These are phyloP conservation scores for Drosophila cognata DNA, from an alignment of 2,888 invertebrate genomes.

Conservation along the genomic window DNA sequence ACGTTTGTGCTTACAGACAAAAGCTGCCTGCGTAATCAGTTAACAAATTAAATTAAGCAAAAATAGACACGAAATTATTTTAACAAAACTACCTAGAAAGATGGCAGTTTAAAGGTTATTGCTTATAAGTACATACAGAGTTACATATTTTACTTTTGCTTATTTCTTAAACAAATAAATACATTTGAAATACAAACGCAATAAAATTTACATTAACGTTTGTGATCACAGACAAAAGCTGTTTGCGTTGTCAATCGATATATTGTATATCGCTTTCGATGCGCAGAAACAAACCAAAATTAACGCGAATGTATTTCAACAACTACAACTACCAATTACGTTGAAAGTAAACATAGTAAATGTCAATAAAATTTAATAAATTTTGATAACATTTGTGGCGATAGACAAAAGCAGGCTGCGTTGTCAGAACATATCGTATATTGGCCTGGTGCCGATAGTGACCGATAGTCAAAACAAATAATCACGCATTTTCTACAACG, in stretches of 20 bases:
- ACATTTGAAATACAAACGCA: background rate
- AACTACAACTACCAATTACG: background rate
- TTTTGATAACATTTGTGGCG: background rate
- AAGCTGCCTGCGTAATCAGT: background rate
- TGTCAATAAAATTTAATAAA: background rate
- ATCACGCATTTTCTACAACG: conserved; percentile 16
- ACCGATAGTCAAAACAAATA: background rate
- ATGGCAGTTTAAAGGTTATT: background rate
- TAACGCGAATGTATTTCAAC: background rate
- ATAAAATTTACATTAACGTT: background rate
- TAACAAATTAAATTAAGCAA: background rate
- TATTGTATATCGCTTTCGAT: background rate
- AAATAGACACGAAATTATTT: background rate
- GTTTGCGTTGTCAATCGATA: background rate
- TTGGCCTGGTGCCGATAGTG: background rate
- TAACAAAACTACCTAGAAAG: background rate
- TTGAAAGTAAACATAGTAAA: background rate
- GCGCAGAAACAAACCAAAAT: background rate
- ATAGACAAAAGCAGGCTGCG: conserved; percentile 22
- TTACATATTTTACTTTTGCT: background rate
- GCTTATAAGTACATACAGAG: background rate
- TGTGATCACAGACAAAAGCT: background rate
- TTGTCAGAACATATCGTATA: conserved; percentile 4
- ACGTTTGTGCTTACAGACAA: background rate
- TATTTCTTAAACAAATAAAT: background rate